Percentiles rank a stretch among this genome's conserved stretches.
Conservation (phyloP, 1,140 invertebrate genomes). For the Gryllus bimaculatus region DNA sequence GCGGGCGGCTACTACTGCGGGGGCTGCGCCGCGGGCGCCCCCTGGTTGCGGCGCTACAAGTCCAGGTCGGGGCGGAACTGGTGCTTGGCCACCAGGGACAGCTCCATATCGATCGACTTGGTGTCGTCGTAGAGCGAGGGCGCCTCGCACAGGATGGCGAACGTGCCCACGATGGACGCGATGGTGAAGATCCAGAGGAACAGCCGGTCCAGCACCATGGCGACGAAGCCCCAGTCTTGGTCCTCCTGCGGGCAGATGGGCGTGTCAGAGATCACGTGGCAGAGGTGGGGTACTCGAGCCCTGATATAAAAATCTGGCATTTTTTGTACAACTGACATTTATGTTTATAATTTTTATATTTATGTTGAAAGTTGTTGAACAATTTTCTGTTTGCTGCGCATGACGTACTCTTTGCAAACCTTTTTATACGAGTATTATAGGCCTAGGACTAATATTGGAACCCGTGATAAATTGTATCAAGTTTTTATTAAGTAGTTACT, state of each 20-base stretch:
- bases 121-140: conserved; percentile 84
- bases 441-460: too few species aligned
- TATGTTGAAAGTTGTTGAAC: too few species aligned
- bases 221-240: conserved; percentile 98
- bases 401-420: too few species aligned
- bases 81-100: conserved; percentile 73
- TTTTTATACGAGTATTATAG: too few species aligned
- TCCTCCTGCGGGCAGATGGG: conserved; percentile 60
- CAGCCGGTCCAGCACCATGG: conserved; percentile 95
- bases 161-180: conserved; percentile 80
- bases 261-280: too few species aligned
- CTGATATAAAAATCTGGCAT: too few species aligned
- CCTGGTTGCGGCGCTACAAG: conserved; percentile 22
- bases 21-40: background rate
- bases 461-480: too few species aligned
- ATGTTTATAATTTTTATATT: too few species aligned
- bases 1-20: background rate
- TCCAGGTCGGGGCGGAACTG: conserved; percentile 50
- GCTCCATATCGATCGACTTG: conserved; percentile 77
- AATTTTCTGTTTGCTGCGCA: too few species aligned
- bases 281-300: too few species aligned
- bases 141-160: conserved; percentile 79
- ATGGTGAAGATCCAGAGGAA: conserved; percentile 95
- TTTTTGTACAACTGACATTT: too few species aligned
- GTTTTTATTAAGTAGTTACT: too few species aligned